phyloP scores from a whole-genome alignment of 2,113 vertebrate species.

The Scatophagus argus region DNA sequence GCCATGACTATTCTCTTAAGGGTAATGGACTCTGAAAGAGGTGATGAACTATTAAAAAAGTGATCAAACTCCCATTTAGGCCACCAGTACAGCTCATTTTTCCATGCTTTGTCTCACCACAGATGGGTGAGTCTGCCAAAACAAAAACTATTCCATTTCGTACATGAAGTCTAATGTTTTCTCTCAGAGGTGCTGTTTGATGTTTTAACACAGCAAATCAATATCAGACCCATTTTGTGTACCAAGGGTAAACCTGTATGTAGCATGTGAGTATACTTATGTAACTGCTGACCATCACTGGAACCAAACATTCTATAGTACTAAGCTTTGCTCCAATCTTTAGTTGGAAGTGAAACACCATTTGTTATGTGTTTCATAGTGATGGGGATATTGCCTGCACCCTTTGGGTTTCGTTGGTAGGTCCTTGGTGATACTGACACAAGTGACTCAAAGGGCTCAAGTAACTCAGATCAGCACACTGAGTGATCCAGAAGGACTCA shows the following conservation, averaged over 20 bases:
- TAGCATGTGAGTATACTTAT: background rate
- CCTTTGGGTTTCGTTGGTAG: too few species aligned
- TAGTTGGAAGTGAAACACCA: too few species aligned
- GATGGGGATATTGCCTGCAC: too few species aligned
- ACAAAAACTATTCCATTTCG: background rate
- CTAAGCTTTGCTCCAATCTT: too few species aligned
- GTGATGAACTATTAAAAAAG: slow-evolving; percentile 44
- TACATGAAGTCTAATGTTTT: background rate
- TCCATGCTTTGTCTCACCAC: slow-evolving; percentile 12
- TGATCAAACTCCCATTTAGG: slow-evolving; percentile 53
- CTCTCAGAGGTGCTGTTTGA: slow-evolving; percentile 2
- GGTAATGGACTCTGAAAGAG: slow-evolving; percentile 48
- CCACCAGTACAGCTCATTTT: slow-evolving; percentile 28
- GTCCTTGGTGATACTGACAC: too few species aligned
- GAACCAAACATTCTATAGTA: too few species aligned
- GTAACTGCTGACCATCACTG: background rate
- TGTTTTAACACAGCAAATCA: slow-evolving; percentile 5
- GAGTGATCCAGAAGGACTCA: too few species aligned
- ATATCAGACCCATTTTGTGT: background rate
- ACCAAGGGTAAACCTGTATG: background rate
- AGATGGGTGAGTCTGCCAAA: slow-evolving; percentile 5
- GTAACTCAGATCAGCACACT: too few species aligned
- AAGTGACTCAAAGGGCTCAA: too few species aligned
- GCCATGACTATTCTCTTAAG: slow-evolving; percentile 19
- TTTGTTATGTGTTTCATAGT: too few species aligned